Conservation (phyloP, 2,888 invertebrate genomes). For the Merodon equestris region DNA sequence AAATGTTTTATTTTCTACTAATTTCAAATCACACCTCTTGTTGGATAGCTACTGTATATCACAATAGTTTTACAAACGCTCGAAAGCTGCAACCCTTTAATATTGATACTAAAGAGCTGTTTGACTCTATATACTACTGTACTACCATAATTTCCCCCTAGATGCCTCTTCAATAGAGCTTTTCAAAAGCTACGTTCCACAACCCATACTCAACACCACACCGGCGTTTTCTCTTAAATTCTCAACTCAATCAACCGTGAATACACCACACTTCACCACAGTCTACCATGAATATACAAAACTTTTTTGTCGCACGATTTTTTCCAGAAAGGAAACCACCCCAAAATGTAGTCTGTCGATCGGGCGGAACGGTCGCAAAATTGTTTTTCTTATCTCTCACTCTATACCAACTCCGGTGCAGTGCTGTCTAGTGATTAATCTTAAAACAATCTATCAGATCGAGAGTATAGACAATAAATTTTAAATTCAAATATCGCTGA, state of each 20-base stretch:
- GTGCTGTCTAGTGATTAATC: slow-evolving; percentile 6
- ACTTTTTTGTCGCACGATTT: slow-evolving; percentile 56
- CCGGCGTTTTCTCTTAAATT: slow-evolving; percentile 18
- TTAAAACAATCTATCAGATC: not conserved
- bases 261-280: slow-evolving; percentile 34
- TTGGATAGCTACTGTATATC: too few relatives aligned
- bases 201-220: slow-evolving; percentile 1
- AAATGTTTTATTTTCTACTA: too few relatives aligned
- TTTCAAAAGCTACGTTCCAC: slow-evolving; percentile 45
- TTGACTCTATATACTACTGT: too few relatives aligned
- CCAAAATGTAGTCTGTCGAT: slow-evolving; percentile 77
- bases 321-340: slow-evolving; percentile 74
- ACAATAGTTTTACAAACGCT: too few relatives aligned
- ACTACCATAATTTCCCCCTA: slow-evolving; percentile 6
- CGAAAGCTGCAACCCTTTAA: too few relatives aligned
- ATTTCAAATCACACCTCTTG: too few relatives aligned
- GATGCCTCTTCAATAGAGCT: slow-evolving; percentile 33
- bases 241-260: not conserved
- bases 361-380: slow-evolving; percentile 76
- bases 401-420: slow-evolving; percentile 33
- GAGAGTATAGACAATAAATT: slow-evolving; percentile 1
- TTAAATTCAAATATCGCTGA: slow-evolving; percentile 4
- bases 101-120: too few relatives aligned
- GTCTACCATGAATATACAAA: slow-evolving; percentile 66
- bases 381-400: slow-evolving; percentile 26